These are phyloP conservation scores for Hylyphantes graminicola DNA, from an alignment of 1,140 invertebrate species.

Conservation along the genomic window DNA sequence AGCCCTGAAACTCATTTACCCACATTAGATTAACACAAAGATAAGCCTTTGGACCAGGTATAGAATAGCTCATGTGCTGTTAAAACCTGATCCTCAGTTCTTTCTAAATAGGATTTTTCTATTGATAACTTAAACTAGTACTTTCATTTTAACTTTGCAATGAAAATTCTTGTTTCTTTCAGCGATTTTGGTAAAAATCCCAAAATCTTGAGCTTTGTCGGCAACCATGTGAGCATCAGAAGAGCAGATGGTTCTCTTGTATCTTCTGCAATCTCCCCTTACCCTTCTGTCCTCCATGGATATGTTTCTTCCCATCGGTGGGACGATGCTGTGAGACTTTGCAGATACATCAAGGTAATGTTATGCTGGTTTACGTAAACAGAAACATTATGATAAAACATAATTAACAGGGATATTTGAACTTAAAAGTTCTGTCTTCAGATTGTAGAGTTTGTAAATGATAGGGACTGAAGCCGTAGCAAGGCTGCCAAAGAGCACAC, in stretches of 20 bases:
- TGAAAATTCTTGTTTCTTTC: constrained; percentile 32
- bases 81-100: too few relatives aligned
- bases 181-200: constrained; percentile 86
- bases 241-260: constrained; percentile 78
- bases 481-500: too few relatives aligned
- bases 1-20: too few relatives aligned
- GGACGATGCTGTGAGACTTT: constrained; percentile 82
- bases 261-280: constrained; percentile 75
- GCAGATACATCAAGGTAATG: constrained; percentile 79
- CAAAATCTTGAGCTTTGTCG: constrained; percentile 80
- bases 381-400: too few relatives aligned
- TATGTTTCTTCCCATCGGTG: constrained; percentile 76
- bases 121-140: too few relatives aligned
- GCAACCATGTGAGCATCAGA: constrained; percentile 80
- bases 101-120: too few relatives aligned
- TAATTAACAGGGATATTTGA: too few relatives aligned
- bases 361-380: too few relatives aligned
- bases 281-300: constrained; percentile 75
- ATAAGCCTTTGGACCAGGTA: neutral
- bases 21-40: neutral
- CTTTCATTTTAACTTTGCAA: neutral
- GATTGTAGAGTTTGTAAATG: too few relatives aligned
- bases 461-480: too few relatives aligned
- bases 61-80: too few relatives aligned
- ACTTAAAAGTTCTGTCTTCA: too few relatives aligned